phyloP scores from a whole-genome alignment of 1,140 invertebrate species.

The Solenopsis invicta region DNA sequence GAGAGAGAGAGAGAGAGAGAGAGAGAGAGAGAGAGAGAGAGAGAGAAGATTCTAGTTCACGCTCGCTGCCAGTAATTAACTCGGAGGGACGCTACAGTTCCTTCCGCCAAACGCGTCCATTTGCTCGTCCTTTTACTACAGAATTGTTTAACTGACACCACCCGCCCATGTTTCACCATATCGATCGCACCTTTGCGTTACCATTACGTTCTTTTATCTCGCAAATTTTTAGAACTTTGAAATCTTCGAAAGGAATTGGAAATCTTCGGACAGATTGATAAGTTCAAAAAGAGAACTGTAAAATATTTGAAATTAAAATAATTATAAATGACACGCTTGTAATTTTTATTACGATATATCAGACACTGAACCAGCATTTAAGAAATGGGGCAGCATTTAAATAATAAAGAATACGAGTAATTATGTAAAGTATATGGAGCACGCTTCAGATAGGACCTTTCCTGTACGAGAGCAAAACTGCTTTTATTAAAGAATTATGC shows the following conservation, averaged over 20 bases:
- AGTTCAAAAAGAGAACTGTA: neutral
- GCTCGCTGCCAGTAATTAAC: conserved; percentile 81
- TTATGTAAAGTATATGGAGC: neutral
- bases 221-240: neutral
- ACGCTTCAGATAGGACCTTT: neutral
- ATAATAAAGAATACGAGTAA: conserved; percentile 13
- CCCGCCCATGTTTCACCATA: conserved; percentile 58
- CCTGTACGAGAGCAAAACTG: neutral
- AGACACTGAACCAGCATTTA: neutral
- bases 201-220: neutral
- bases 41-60: conserved; percentile 62
- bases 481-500: conserved; percentile 54
- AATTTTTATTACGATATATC: neutral
- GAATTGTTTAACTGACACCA: conserved; percentile 50
- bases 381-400: neutral
- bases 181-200: conserved; percentile 42
- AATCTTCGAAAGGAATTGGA: neutral
- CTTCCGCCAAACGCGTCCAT: conserved; percentile 76
- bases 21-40: conserved; percentile 12
- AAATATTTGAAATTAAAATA: neutral
- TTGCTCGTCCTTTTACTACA: conserved; percentile 39
- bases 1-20: neutral
- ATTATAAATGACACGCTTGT: neutral
- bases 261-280: neutral
- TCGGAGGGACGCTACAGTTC: conserved; percentile 78